These are phyloP conservation scores for Trematomus loennbergii DNA, from an alignment of 2,113 vertebrate species.

Conservation along the genomic window DNA sequence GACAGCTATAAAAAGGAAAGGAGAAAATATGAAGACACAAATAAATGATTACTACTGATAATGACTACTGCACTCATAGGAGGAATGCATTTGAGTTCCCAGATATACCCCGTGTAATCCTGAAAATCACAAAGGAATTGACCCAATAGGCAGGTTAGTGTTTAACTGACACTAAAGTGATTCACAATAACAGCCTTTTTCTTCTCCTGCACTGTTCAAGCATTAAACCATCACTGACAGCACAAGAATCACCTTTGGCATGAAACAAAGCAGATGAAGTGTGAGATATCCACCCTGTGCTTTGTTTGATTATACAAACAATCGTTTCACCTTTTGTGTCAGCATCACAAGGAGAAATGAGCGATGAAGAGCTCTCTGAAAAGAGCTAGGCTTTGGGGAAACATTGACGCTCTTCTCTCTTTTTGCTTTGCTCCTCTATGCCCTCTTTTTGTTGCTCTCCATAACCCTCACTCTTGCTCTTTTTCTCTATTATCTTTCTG, in stretches of 20 bases:
- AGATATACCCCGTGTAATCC: slow-evolving; percentile 7
- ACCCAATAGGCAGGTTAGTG: not conserved
- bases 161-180: not conserved
- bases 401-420: slow-evolving; percentile 37
- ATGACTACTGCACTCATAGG: slow-evolving; percentile 18
- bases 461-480: slow-evolving; percentile 21
- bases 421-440: slow-evolving; percentile 11
- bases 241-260: slow-evolving; percentile 40
- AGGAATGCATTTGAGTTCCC: slow-evolving; percentile 8
- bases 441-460: slow-evolving; percentile 28
- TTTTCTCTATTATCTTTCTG: slow-evolving; percentile 44
- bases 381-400: slow-evolving; percentile 58
- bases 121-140: not conserved
- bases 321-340: slow-evolving; percentile 70
- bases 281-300: slow-evolving; percentile 51
- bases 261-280: slow-evolving; percentile 54
- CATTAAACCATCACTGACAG: slow-evolving; percentile 28
- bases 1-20: slow-evolving; percentile 40
- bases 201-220: slow-evolving; percentile 8
- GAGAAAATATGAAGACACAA: slow-evolving; percentile 21
- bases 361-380: slow-evolving; percentile 39
- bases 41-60: slow-evolving; percentile 12
- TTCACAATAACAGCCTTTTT: not conserved
- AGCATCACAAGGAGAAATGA: slow-evolving; percentile 61
- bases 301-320: slow-evolving; percentile 71